Evolutionary conservation across 2,113 vertebrate genomes (phyloP).

Genomic region (Silurus meridionalis): DNA sequence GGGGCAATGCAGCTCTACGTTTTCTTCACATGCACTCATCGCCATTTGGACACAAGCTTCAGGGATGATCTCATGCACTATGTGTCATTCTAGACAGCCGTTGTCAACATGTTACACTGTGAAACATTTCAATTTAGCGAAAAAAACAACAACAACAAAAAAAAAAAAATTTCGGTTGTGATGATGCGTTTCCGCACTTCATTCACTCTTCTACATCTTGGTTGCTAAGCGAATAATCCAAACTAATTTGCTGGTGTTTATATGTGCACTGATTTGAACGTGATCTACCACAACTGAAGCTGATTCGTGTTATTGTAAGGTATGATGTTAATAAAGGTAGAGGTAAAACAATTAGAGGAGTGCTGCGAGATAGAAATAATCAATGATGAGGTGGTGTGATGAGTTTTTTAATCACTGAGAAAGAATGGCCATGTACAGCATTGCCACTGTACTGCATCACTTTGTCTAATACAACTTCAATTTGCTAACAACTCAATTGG

Average conservation of each 20-base stretch:
- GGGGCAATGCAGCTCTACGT: background rate
- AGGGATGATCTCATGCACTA: conserved; percentile 35
- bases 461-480: too few species aligned
- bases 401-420: background rate
- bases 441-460: background rate
- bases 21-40: conserved; percentile 12
- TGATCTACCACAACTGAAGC: background rate
- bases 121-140: background rate
- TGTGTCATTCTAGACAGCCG: conserved; percentile 37
- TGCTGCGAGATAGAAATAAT: background rate
- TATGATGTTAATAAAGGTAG: background rate
- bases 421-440: background rate
- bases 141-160: background rate
- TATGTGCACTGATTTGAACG: background rate
- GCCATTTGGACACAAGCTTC: conserved; percentile 1
- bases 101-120: conserved; percentile 4
- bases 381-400: background rate
- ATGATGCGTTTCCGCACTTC: background rate
- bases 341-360: background rate
- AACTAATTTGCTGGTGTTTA: background rate
- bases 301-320: background rate
- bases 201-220: background rate
- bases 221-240: background rate
- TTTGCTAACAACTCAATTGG: too few species aligned
- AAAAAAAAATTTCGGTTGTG: too few species aligned